Evolutionary conservation across 1,140 invertebrate species (phyloP).

Genomic region (Zaprionus camerounensis): DNA sequence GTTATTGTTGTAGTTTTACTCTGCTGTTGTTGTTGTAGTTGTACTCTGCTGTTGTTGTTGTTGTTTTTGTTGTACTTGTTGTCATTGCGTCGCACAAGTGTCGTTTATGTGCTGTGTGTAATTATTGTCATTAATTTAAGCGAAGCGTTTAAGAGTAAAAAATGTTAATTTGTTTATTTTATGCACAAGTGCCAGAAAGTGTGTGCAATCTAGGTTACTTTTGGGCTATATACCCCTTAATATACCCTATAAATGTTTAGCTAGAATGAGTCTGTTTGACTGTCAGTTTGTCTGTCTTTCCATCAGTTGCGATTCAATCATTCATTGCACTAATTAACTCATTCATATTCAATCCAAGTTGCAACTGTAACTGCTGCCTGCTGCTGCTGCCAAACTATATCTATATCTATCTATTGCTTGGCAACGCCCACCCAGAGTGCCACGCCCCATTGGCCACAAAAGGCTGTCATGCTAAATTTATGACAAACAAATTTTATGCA

Average conservation of each 20-base stretch:
- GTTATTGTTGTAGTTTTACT: conserved; percentile 2
- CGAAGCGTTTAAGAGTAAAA: conserved; percentile 41
- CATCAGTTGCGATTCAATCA: conserved; percentile 46
- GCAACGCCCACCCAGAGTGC: conserved; percentile 13
- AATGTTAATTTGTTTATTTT: conserved; percentile 15
- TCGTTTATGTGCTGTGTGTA: conserved; percentile 47
- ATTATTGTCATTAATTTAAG: conserved; percentile 67
- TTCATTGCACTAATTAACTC: conserved; percentile 50
- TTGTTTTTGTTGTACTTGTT: too few species aligned
- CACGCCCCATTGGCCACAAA: conserved; percentile 34
- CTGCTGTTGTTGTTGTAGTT: conserved; percentile 12
- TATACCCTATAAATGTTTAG: conserved; percentile 1
- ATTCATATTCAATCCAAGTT: conserved; percentile 46
- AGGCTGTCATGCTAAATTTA: conserved; percentile 49
- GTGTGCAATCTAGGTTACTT: too few species aligned
- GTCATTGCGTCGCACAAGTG: conserved; percentile 30
- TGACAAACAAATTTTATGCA: conserved; percentile 58
- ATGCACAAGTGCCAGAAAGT: not conserved
- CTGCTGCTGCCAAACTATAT: conserved; percentile 14
- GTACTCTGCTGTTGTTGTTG: not conserved
- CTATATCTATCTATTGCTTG: conserved; percentile 18
- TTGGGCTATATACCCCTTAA: not conserved
- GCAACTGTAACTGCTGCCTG: conserved; percentile 14
- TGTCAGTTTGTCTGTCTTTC: conserved; percentile 8
- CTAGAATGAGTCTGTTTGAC: not conserved